A percentile compares a stretch with the other conserved stretches of the same genome.
phyloP scores from a whole-genome alignment of 2,888 invertebrate species.

The Sinelater perroti region DNA sequence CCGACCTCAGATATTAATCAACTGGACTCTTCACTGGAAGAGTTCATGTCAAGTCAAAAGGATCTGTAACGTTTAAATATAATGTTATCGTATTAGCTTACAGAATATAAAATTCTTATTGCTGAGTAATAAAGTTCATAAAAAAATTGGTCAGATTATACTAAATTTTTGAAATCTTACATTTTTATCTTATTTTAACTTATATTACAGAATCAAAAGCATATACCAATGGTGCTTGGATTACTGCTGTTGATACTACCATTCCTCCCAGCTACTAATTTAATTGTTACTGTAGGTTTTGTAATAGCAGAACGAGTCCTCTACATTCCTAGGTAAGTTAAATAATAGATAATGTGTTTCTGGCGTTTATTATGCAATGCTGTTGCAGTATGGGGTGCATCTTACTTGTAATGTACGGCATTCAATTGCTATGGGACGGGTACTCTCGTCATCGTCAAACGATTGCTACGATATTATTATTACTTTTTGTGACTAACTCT shows the following conservation, averaged over 20 bases:
- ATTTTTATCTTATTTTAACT: too few relatives aligned
- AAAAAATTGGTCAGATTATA: too few relatives aligned
- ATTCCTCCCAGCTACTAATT: slow-evolving; percentile 86
- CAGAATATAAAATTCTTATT: too few relatives aligned
- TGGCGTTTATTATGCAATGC: slow-evolving; percentile 2
- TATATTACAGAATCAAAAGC: slow-evolving; percentile 73
- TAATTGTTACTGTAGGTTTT: slow-evolving; percentile 82
- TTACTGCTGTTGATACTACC: slow-evolving; percentile 79
- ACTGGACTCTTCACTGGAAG: too few relatives aligned
- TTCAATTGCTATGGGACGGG: slow-evolving; percentile 71
- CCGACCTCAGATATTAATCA: too few relatives aligned
- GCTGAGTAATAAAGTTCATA: too few relatives aligned
- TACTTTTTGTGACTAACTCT: slow-evolving; percentile 71
- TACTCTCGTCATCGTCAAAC: slow-evolving; percentile 62
- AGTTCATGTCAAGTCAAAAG: too few relatives aligned
- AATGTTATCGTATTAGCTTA: too few relatives aligned
- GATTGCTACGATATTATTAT: slow-evolving; percentile 64
- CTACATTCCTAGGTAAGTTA: slow-evolving; percentile 82
- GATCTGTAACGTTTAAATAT: too few relatives aligned
- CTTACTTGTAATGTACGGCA: slow-evolving; percentile 77
- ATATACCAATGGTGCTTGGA: slow-evolving; percentile 74
- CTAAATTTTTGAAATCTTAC: too few relatives aligned
- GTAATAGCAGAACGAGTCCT: slow-evolving; percentile 88
- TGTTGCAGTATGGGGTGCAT: slow-evolving; percentile 78
- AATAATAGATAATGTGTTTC: background rate